A percentile compares a stretch with the other conserved stretches of the same genome.
Conservation (phyloP, 2,113 vertebrate genomes). For the Muntiacus reevesi region DNA sequence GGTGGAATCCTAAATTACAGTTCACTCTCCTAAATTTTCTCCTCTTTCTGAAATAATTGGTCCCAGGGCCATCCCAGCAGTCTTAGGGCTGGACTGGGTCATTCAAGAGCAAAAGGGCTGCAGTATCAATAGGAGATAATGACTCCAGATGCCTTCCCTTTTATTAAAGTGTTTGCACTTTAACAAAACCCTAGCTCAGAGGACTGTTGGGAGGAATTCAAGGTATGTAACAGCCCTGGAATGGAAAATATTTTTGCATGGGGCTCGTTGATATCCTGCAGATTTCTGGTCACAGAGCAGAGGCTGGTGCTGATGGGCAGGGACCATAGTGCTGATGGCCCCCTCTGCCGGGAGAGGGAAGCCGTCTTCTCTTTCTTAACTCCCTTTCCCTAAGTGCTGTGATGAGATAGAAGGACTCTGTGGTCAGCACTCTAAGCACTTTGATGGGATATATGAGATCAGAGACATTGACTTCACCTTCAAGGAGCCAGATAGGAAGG, state of each 20-base stretch:
- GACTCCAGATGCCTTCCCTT: background rate
- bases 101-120: background rate
- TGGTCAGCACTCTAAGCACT: background rate
- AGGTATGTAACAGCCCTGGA: background rate
- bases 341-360: background rate
- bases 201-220: background rate
- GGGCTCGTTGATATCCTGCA: background rate
- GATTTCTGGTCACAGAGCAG: background rate
- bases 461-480: background rate
- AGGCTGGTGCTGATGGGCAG: background rate
- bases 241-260: background rate
- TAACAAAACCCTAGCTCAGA: background rate
- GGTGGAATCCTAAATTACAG: background rate
- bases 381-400: background rate
- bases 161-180: background rate
- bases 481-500: background rate
- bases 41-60: background rate
- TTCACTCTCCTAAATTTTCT: background rate
- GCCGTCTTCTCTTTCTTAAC: background rate
- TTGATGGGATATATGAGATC: background rate
- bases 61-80: background rate
- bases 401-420: background rate
- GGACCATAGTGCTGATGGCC: rapidly evolving
- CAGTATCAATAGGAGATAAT: background rate
- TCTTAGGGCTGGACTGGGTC: background rate